A percentile compares a stretch with the other conserved stretches of the same genome.
Conservation (phyloP, 1,140 invertebrate species). For the Drosophila trapezifrons region DNA sequence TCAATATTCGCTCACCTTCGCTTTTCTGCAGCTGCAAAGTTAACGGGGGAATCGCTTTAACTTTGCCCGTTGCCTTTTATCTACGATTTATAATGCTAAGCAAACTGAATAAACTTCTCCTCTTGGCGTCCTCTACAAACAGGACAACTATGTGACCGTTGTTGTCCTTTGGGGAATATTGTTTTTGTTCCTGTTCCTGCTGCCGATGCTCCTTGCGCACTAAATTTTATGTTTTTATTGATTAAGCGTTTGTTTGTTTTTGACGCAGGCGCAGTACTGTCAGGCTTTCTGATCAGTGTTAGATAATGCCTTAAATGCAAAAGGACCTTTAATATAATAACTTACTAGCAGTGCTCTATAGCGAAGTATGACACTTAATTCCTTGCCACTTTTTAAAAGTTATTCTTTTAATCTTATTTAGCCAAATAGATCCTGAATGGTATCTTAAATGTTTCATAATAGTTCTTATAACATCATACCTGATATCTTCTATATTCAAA, state of each 20-base stretch:
- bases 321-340: neutral
- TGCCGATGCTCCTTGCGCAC: slow-evolving; percentile 69
- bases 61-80: neutral
- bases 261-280: slow-evolving; percentile 50
- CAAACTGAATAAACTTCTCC: neutral
- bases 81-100: neutral
- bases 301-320: neutral
- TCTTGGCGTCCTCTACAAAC: slow-evolving; percentile 8
- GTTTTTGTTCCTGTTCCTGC: slow-evolving; percentile 58
- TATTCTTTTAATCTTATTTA: too few species aligned
- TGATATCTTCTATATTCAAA: neutral
- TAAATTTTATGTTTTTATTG: slow-evolving; percentile 82
- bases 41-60: neutral
- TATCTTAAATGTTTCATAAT: too few species aligned
- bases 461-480: too few species aligned
- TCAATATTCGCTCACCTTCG: slow-evolving; percentile 25
- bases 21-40: slow-evolving; percentile 5
- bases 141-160: slow-evolving; percentile 17
- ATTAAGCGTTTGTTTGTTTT: slow-evolving; percentile 73
- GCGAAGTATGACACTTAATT: too few species aligned
- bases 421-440: too few species aligned
- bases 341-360: slow-evolving; percentile 21
- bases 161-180: slow-evolving; percentile 35
- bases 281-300: slow-evolving; percentile 19
- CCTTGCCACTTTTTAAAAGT: too few species aligned